phyloP scores from a whole-genome alignment of 2,888 invertebrate species.

The Choristoneura rosaceana region DNA sequence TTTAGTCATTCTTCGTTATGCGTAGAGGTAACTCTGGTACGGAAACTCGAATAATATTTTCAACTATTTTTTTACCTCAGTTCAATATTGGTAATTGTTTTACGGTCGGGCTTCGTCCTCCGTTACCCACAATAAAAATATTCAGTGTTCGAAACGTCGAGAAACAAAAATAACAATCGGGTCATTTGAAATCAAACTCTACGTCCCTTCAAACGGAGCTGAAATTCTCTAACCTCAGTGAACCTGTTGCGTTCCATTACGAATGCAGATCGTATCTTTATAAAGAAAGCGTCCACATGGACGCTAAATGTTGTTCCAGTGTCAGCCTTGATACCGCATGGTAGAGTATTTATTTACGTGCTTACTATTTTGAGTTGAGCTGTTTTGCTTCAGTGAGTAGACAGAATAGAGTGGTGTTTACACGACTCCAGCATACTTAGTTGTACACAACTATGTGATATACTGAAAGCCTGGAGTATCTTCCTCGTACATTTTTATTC shows the following conservation, averaged over 20 bases:
- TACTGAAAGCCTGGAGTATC: constrained; percentile 2
- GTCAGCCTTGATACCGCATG: neutral
- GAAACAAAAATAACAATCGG: neutral
- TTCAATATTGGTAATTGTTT: neutral
- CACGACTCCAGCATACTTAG: neutral
- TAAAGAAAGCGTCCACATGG: neutral
- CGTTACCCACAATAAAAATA: neutral
- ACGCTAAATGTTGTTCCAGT: neutral
- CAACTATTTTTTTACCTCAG: neutral
- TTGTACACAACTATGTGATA: neutral
- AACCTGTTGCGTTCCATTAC: constrained; percentile 21
- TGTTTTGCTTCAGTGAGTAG: neutral
- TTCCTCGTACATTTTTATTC: constrained; percentile 11
- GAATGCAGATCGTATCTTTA: constrained; percentile 1
- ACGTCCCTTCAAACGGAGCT: neutral
- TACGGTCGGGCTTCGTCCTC: neutral
- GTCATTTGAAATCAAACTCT: neutral
- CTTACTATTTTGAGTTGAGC: neutral
- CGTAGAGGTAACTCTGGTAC: neutral
- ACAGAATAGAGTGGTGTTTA: constrained; percentile 8
- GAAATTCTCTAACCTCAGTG: no score
- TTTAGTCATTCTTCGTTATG: no score
- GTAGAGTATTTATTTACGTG: neutral
- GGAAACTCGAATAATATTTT: neutral
- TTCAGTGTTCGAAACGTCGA: neutral